Evolutionary conservation across 1,140 invertebrate species (phyloP), one percentile per base, ranked within the genome.

Genomic region (Prorops nasuta): DNA sequence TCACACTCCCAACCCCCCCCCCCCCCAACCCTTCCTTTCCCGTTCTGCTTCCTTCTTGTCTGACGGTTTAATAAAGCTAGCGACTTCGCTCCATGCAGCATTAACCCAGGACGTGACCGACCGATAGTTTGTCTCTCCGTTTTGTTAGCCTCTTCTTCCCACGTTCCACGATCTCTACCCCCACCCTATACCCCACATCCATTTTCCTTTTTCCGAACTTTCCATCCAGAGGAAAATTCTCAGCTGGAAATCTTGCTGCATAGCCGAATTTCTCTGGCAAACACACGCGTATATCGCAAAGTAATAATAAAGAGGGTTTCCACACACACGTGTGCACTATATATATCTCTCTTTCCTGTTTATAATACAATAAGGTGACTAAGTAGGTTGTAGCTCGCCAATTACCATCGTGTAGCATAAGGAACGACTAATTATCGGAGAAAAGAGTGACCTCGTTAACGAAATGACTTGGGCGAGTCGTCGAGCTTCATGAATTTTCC

Each of bases 81-180:
- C 42, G 61, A 63, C 54, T 64, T 64, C 58, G 51, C 61, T 60
- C 61, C 61, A 64, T 60, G 62, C 62, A 39, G 61, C 62, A 63
- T 64, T 64, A 64, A 64, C 62, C 58, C 61, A 52, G 41, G 44
- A 64, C 62, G 62, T 64, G 62, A 64, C 62, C 50, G 58, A 44
- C 56, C 47, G 60, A 34, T 36, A 38, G 40, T 59, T 59, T 36
- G 52, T 59, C 63, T 56, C 52, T 24, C 35, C 44, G n/a, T 43
- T 52, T 50, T 56, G 24, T 46, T 55, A 41, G 32, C 47, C 34
- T 12, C 49, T 49, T 51, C 36, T 51, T 47, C 36, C 22, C 35
- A 14, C 35, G n/a, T 16, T 19, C 18, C 32, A 37, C 53, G 43
- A 45, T 28, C 54, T 42, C 34, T 28, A 12, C 39, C 49, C 40